Evolutionary conservation across 2,888 invertebrate genomes (phyloP), one percentile per base, ranked within the genome.

Genomic region (Hipparchia semele): DNA sequence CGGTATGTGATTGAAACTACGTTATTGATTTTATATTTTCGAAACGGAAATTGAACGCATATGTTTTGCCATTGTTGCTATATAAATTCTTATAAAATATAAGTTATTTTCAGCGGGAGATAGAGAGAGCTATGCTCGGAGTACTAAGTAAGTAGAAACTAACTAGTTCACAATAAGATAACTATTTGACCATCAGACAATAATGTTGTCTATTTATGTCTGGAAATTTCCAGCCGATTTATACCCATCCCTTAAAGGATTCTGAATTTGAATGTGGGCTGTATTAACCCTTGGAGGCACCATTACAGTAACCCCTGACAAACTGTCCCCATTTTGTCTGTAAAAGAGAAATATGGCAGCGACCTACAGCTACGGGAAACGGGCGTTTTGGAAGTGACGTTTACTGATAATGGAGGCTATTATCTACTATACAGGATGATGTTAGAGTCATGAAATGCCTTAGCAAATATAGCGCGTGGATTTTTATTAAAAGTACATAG

Each of bases 301-400:
- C 76, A 81, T 81, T 80, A 78, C 80, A 66, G 72, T 68, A 75
- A 76, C 79, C 80, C 79, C 79, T 76, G 75, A 79, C 79, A 80
- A 81, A 81, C 80, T 78, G 79, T 75, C 76, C 73, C 73, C 74
- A 58, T 67, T 67, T 58, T 23, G 67, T 10, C 74, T 74, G 76
- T 77, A 74, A 76, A 78, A 76, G 78, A 77, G 78, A 79, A 79
- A 80, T 79, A 79, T 80, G 72, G 75, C 73, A 75, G 74, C 73
- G 74, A 72, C 73, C 76, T 70, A 66, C 66, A 66, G 75, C 68
- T 75, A 71, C 70, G 76, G 71, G 72, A 75, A 71, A 68, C 70
- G 71, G 73, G 71, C 33, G 39, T 53, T 33, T 13, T 62, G 46
- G 45, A 46, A 65, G 62, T 65, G 58, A 71, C 64, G 46, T 70